Evolutionary conservation across 2,888 invertebrate genomes (phyloP), one percentile per base, ranked within the genome.

Genomic region (Abscondita cerata): DNA sequence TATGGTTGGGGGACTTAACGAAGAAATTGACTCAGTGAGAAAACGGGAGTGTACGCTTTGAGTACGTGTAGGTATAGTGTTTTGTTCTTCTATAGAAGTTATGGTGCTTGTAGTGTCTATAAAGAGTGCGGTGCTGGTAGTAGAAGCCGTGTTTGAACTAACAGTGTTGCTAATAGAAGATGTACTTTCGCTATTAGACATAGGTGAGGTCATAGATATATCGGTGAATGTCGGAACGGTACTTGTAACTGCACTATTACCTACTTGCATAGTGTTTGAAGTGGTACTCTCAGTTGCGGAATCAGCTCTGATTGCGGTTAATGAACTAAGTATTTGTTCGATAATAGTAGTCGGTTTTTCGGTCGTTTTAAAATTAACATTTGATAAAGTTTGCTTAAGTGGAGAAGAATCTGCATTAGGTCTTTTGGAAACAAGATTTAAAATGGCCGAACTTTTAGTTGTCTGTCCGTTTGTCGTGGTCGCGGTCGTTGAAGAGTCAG

Each of bases 321-420:
- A 68, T 52, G 80, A 80, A 68, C 73, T 79, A 61, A 81, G 71
- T 61, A 81, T 81, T 73, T 75, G 75, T 72, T 81, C 80, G 61
- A 81, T 81, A 59, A 81, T 75, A 18, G 81, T 80, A 11, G 80
- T 80, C 25, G 80, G 79, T 74, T 77, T 78, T 73, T 79, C 79
- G 52, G 78, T 80, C 52, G 79, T 80, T 57, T 68, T 66, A 41
- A 72, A 63, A 51, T 59, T 52, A 25, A 56, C 46, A 12, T 68
- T 66, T 60, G 70, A 59, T 54, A 59, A 57, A 46, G 56, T 25
- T 46, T 20, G 65, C 59, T 54, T 67, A 41, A 68, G 68, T 69
- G 34, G 13, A 46, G 38, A 59, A 31, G 56, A 33, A 48, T 68
- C 64, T 64, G 57, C 41, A 13, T 62, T 55, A 48, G 75, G 60